Conservation (phyloP, 2,888 invertebrate species). For the Byasa hedistus region DNA sequence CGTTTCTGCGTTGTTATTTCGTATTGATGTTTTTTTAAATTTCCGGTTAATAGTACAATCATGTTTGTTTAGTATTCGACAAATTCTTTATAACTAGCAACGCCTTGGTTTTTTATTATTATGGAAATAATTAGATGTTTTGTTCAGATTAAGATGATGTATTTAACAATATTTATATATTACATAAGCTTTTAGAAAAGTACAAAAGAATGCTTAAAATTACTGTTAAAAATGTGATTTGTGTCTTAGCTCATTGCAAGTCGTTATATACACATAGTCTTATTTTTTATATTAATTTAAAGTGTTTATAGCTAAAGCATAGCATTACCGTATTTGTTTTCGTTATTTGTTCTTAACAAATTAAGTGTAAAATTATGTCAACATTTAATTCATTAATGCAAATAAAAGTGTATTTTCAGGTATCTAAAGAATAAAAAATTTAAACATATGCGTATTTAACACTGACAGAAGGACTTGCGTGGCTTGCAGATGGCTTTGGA, state of each 20-base stretch:
- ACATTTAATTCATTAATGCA: background rate
- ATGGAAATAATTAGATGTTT: background rate
- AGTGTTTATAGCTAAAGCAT: too few relatives aligned
- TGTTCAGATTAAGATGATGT: too few relatives aligned
- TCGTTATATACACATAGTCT: too few relatives aligned
- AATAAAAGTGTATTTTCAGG: background rate
- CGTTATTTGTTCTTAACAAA: background rate
- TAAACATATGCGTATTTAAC: background rate
- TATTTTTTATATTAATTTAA: too few relatives aligned
- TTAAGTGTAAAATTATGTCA: background rate
- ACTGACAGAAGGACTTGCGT: too few relatives aligned
- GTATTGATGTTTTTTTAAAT: background rate
- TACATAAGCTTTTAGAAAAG: background rate
- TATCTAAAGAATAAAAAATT: background rate
- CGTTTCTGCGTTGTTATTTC: background rate
- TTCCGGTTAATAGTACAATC: background rate
- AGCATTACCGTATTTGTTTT: too few relatives aligned
- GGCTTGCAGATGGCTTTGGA: too few relatives aligned
- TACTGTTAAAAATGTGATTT: background rate
- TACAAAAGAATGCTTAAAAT: background rate
- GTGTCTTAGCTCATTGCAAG: background rate
- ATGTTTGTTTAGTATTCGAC: constrained; percentile 8
- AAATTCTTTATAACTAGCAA: constrained; percentile 4
- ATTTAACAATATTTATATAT: too few relatives aligned
- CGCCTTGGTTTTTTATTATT: constrained; percentile 3